Evolutionary conservation across 2,113 vertebrate species (phyloP), one percentile per base, ranked within the genome.

Genomic region (Camelus dromedarius): DNA sequence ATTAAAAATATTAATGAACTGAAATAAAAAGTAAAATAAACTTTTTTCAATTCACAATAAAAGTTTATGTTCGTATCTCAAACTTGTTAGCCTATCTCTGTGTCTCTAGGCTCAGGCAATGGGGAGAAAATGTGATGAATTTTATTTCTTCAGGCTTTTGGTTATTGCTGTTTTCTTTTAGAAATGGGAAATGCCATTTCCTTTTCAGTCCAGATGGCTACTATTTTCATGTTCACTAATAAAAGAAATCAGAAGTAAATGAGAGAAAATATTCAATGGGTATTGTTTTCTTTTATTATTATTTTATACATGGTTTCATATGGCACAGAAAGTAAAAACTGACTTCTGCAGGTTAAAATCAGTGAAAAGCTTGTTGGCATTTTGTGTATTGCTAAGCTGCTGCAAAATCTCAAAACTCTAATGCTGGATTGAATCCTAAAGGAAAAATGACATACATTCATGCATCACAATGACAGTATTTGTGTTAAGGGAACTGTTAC

Each of bases 1-100:
- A 98, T 97, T 97, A 96, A 97, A 97, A 97, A 96, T 97, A 97
- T 97, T 97, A 98, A 98, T 97, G 96, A 96, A 96, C 96, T 97
- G 82, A 93, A 96, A 75, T 97, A 76, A 97, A 97, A 96, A 96
- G 81, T 90, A 86, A 96, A 96, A 80, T 93, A 95, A 96, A 94
- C 16, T 56, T 80, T 90, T 89, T 95, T 95, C 76, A 96, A 97
- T 93, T 96, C 46, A 75, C 93, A 95, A 94, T 94, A 93, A 95
- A 93, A 96, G 93, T 97, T 97, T 95, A 86, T 92, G 52, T 89
- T 91, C 95, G 54, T 96, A 97, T 97, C 94, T 92, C 94, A 96
- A 79, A 89, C 50, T 89, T 96, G 93, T 96, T 89, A 94, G 73
- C n/a, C 48, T 95, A 82, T 90, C 91, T 92, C 9, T 91, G 16